Evolutionary conservation across 2,797 vertebrate species (phyloP), one percentile per base, ranked within the genome.

Genomic region (Apogon hyalosoma): DNA sequence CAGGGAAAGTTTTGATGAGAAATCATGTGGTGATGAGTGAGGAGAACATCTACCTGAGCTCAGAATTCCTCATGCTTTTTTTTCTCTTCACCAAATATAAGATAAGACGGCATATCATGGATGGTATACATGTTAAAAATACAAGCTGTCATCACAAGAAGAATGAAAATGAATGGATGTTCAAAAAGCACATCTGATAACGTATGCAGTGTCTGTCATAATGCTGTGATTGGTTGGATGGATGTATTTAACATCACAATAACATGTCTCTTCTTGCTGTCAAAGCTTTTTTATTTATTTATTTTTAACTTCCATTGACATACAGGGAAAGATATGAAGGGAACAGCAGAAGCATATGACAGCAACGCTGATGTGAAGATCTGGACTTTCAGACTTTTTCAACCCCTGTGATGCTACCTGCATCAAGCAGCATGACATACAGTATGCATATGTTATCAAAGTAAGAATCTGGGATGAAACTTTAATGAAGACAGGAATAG

Each of bases 361-460:
- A 60, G 68, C 64, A 80, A 69, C 82, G 74, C 65, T 54, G 15
- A 14, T 3, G 68, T 19, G 69, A 70, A 60, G 47, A 58, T 14
- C 33, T 41, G 40, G 82, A 80, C 69, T 58, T 73, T 65, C 50
- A 69, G 50, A 66, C 71, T 58, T 73, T 62, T 80, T 46, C 78
- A 65, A 68, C 58, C 69, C 28, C 55, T 80, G 59, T 79, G 80
- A 86, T 75, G 79, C 72, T 81, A 87, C 79, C 84, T 89, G 88
- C 82, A 82, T 86, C 70, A 68, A 75, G 70, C 65, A 77, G 83
- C 78, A 69, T 69, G 72, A 74, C 90, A 93, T 90, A 86, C 87
- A 88, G 91, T 92, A 92, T 92, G 88, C 85, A 92, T 90, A 89
- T 83, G 82, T 88, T 92, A 93, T 93, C 91, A 93, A 91, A 92